Evolutionary conservation across 2,797 vertebrate genomes (phyloP).

Genomic region (Thaleichthys pacificus): DNA sequence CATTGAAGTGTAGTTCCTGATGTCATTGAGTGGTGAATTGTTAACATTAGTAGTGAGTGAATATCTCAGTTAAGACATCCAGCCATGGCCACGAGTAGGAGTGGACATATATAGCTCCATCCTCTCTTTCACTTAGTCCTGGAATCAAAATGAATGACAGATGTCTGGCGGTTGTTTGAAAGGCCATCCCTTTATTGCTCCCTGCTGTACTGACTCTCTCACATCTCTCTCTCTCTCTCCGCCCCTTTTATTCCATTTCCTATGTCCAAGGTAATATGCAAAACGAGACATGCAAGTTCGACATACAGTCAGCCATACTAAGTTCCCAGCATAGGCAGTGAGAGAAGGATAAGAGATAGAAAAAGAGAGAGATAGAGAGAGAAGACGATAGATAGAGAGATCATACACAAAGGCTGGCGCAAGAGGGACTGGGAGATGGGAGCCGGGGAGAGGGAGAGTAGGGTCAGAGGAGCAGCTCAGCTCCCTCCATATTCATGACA

Average conservation of each 20-base stretch:
- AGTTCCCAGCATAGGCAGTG: constrained; percentile 11
- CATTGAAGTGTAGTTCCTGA: neutral
- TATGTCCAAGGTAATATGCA: constrained; percentile 14
- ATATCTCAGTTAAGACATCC: constrained; percentile 6
- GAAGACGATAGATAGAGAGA: neutral
- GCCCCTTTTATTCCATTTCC: neutral
- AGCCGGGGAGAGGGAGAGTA: constrained; percentile 11
- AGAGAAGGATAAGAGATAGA: neutral
- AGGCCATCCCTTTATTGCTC: neutral
- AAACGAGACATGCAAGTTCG: neutral
- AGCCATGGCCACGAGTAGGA: neutral
- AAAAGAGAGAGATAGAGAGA: neutral
- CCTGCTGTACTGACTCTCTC: neutral
- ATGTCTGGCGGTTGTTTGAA: neutral
- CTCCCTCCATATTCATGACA: constrained; percentile 37
- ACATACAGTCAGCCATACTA: neutral
- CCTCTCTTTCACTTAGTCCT: neutral
- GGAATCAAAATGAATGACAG: constrained; percentile 14
- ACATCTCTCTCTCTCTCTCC: neutral
- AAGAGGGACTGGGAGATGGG: neutral
- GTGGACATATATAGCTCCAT: neutral
- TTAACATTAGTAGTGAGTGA: constrained; percentile 6
- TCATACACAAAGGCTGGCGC: neutral
- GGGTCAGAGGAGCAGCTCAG: constrained; percentile 27
- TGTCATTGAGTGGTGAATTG: neutral